phyloP scores from a whole-genome alignment of 2,113 vertebrate genomes.

The Nestor notabilis region DNA sequence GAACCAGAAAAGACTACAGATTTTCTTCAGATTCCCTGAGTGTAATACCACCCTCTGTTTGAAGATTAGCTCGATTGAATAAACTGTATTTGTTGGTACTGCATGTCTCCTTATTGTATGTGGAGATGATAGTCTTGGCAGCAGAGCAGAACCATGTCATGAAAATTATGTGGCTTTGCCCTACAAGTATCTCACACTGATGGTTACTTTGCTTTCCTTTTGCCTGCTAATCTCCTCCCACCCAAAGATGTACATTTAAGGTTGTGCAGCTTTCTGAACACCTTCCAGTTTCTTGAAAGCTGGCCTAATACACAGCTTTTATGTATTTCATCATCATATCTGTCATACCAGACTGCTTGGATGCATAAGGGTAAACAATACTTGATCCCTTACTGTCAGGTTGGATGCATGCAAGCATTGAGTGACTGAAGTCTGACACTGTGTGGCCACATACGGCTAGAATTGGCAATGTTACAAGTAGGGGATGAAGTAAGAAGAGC shows the following conservation, averaged over 20 bases:
- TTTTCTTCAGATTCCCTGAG: not conserved
- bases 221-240: not conserved
- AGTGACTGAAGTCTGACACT: not conserved
- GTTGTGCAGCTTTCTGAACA: not conserved
- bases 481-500: not conserved
- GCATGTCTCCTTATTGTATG: not conserved
- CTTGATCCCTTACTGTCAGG: not conserved
- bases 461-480: not conserved
- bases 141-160: not conserved
- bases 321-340: not conserved
- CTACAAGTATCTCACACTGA: not conserved
- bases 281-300: not conserved
- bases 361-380: not conserved
- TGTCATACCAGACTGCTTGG: not conserved
- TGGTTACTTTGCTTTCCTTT: not conserved
- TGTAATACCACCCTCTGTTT: not conserved
- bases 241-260: not conserved
- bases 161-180: not conserved
- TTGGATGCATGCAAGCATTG: not conserved
- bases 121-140: not conserved
- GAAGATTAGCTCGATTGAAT: not conserved
- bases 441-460: not conserved
- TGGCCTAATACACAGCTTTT: not conserved
- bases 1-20: not conserved
- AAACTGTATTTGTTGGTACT: not conserved